Evolutionary conservation across 2,113 vertebrate genomes (phyloP).

Genomic region (Syngnathus typhle): DNA sequence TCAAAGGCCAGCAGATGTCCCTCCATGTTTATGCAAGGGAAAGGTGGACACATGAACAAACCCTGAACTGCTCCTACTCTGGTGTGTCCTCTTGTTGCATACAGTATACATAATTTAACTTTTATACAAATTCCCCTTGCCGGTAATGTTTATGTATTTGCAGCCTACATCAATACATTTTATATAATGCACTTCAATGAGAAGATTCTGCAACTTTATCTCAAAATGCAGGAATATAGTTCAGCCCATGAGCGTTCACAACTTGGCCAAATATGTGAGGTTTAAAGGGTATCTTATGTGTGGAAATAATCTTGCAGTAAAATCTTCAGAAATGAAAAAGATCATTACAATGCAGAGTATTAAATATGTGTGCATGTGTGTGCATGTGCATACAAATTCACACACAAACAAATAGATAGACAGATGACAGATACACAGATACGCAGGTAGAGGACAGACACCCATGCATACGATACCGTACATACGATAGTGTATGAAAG

Average conservation of each 20-base stretch:
- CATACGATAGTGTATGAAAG: no score
- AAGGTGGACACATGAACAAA: constrained; percentile 21
- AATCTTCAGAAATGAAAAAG: not conserved
- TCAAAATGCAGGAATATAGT: no score
- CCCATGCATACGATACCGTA: no score
- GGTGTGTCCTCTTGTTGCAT: not conserved
- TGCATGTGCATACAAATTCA: no score
- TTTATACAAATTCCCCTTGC: not conserved
- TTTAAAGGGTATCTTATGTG: not conserved
- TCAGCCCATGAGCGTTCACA: not conserved
- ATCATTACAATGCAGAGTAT: not conserved
- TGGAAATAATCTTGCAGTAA: not conserved
- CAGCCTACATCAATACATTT: not conserved
- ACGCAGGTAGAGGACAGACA: no score
- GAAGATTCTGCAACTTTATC: not conserved
- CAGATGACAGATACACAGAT: no score
- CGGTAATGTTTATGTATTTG: not conserved
- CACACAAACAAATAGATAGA: no score
- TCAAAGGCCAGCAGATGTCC: constrained; percentile 67
- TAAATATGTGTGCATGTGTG: not conserved
- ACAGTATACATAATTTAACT: not conserved
- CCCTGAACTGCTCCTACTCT: not conserved
- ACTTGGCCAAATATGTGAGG: no score
- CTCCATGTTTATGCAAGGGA: constrained; percentile 56
- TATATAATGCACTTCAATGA: not conserved